Evolutionary conservation across 2,888 invertebrate genomes (phyloP), one percentile per base, ranked within the genome.

Genomic region (Brenthis hecate): DNA sequence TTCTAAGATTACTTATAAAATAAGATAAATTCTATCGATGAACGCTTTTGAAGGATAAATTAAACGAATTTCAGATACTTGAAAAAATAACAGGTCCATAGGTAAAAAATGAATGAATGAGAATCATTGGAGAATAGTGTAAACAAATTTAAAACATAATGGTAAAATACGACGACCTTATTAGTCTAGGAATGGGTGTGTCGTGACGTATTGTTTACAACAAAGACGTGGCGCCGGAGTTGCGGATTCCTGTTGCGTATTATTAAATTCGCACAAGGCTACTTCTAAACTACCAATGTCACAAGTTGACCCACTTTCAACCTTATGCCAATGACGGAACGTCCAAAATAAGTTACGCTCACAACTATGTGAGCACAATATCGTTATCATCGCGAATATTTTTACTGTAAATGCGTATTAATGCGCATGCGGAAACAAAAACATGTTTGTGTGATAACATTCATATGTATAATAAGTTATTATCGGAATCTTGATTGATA

Each of bases 131-230:
- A 28, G 8, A 43, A 43, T 43, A 43, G 36, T 11, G 3, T 43
- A 43, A 28, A 43, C 36, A 47, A 19, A 6, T 8, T 19, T 60
- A 53, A 32, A 60, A 65, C 32, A 55, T 16, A 28, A 51, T 13
- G 58, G 67, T 60, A 62, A 68, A 62, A 64, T 73, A 60, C 71
- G 67, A 63, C 69, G 65, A 66, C 85, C 87, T 85, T 89, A 90
- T 90, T 89, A 81, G 89, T 85, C 84, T 81, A 88, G 76, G 76
- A 85, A 89, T 89, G 92, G 92, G 92, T 92, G 92, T 92, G 92
- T 91, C 90, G 72, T 90, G 90, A 90, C 91, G 91, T 85, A 78
- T 77, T 85, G 78, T 85, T 84, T 85, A 85, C 85, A 81, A 84
- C 74, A 23, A 56, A 55, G 74, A 76, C 78, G 51, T 54, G 67